phyloP scores from a whole-genome alignment of 1,140 invertebrate genomes.

The Bombus superbus region DNA sequence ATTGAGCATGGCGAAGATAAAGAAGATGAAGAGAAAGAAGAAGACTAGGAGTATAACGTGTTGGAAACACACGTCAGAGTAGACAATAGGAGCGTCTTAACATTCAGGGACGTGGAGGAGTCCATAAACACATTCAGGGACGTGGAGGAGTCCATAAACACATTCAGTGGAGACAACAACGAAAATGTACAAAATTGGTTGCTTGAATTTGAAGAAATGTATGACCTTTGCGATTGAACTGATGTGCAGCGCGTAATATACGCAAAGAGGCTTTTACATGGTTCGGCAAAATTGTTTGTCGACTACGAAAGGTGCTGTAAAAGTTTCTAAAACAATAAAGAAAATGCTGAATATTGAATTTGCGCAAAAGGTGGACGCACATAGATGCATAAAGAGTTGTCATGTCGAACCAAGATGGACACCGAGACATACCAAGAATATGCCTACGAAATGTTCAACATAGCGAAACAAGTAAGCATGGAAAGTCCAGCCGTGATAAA shows the following conservation, averaged over 20 bases:
- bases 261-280: not conserved
- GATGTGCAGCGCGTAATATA: not conserved
- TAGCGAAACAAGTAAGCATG: not conserved
- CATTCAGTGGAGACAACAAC: not conserved
- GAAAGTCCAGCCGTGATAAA: not conserved
- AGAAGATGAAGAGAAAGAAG: too few species aligned
- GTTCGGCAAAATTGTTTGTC: not conserved
- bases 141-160: not conserved
- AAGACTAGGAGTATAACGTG: too few species aligned
- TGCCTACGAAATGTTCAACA: not conserved
- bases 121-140: not conserved
- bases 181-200: not conserved
- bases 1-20: not conserved
- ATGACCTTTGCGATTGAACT: not conserved
- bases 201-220: not conserved
- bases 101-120: not conserved
- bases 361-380: not conserved
- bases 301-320: not conserved
- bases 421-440: not conserved
- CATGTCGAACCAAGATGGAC: not conserved
- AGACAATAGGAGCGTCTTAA: not conserved
- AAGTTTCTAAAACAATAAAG: not conserved
- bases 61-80: too few species aligned
- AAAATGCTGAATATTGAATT: not conserved
- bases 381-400: not conserved